Evolutionary conservation across 2,113 vertebrate genomes (phyloP), one percentile per base, ranked within the genome.

Genomic region (Corythornis madagascariensis): DNA sequence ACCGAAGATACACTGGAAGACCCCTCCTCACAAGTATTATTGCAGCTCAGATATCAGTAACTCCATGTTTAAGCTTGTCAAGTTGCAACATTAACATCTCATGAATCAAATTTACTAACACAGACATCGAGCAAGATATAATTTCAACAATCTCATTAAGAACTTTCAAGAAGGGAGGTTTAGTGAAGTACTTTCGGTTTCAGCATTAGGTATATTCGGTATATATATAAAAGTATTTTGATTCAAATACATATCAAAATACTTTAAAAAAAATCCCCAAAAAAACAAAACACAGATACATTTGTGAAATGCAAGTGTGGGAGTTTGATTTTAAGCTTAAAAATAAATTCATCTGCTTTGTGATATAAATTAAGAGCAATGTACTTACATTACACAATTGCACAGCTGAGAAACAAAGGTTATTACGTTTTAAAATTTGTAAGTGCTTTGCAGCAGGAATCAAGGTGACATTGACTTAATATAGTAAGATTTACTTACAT

Each of bases 311-410:
- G 43, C 6, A 78, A 45, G 7, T 38, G 28, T 18, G 33, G 24
- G 33, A 75, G 38, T 31, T 85, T 22, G 40, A 11, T 35, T 76
- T 60, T 59, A 69, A 89, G 22, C 48, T 56, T 56, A 10, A 53
- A 65, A 93, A 77, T 31, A 56, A 56, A 52, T 24, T 25, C 24
- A 52, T 17, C 55, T 73, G 25, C 5, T 79, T 76, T 90, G 38
- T 29, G 35, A 69, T 82, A 52, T 28, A 50, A 28, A 21, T 20
- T 15, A 10, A 7, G 56, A 60, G 35, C 16, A 26, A 3, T 2
- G 1, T 7, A 20, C 21, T 67, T 60, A 6, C 0, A 2, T n/a
- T 31, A 66, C 1, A 2, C 1, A 2, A 15, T 6, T 45, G 31
- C 38, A 31, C 13, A 61, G 40, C 4, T 55, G 29, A 45, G 69